Percentiles rank a stretch among this genome's conserved stretches.
Conservation (phyloP, 2,113 vertebrate genomes). For the Phoenicopterus ruber region DNA sequence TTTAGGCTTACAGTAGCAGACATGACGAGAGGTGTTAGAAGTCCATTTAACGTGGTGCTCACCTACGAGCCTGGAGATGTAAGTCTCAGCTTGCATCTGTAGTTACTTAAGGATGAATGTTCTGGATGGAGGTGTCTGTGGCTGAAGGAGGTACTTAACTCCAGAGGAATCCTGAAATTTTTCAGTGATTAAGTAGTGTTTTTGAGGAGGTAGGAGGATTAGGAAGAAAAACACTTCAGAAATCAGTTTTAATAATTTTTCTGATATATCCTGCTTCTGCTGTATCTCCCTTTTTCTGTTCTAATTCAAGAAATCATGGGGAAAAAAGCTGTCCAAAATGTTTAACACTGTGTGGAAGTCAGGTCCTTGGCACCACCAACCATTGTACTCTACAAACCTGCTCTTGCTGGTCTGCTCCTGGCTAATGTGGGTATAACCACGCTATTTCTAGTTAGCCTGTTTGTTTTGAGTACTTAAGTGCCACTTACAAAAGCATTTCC, state of each 20-base stretch:
- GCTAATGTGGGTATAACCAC: neutral
- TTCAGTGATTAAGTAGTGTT: neutral
- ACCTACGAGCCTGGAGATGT: neutral
- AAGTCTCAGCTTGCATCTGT: neutral
- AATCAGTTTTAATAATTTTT: neutral
- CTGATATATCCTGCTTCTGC: neutral
- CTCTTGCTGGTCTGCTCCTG: neutral
- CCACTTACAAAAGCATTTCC: neutral
- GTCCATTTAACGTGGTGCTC: neutral
- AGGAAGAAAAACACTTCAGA: neutral
- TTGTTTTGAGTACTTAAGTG: neutral
- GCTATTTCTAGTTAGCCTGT: neutral
- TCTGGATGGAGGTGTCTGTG: neutral
- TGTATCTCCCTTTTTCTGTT: neutral
- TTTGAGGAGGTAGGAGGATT: neutral
- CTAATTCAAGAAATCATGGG: neutral
- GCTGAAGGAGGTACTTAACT: neutral
- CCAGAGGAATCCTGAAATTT: neutral
- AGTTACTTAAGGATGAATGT: neutral
- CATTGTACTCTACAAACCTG: rapidly evolving
- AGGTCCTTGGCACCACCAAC: neutral
- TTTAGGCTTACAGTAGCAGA: neutral
- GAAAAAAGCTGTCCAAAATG: neutral
- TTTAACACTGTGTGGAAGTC: neutral
- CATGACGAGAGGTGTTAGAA: neutral